Conservation (phyloP, 2,888 invertebrate species). For the Diachrysia chrysitis region DNA sequence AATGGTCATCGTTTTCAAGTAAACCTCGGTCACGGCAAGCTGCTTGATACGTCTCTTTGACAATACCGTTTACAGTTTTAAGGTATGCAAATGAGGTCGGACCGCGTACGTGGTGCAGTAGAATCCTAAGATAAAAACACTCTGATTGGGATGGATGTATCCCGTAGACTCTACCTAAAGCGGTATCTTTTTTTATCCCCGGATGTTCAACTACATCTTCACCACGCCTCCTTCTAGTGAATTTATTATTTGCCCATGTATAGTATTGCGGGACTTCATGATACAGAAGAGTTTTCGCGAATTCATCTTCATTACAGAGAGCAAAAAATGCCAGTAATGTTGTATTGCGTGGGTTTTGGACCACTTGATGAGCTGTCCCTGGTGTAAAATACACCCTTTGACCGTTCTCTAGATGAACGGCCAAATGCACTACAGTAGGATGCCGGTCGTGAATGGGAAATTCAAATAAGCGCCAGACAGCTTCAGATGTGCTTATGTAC, state of each 20-base stretch:
- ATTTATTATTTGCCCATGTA: slow-evolving; percentile 32
- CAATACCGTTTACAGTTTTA: slow-evolving; percentile 19
- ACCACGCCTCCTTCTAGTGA: slow-evolving; percentile 18
- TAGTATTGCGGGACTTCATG: slow-evolving; percentile 54
- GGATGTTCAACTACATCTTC: slow-evolving; percentile 20
- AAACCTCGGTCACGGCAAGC: slow-evolving; percentile 40
- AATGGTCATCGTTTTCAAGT: slow-evolving; percentile 55
- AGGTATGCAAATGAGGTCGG: neutral
- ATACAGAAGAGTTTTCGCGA: slow-evolving; percentile 50
- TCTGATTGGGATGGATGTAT: slow-evolving; percentile 26
- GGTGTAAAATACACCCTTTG: slow-evolving; percentile 9
- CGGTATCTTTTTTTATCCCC: slow-evolving; percentile 19
- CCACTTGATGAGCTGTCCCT: slow-evolving; percentile 1
- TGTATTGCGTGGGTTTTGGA: slow-evolving; percentile 9
- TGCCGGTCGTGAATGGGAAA: slow-evolving; percentile 21
- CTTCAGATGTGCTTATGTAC: no score
- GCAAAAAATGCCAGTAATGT: slow-evolving; percentile 27
- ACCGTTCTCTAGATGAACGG: neutral
- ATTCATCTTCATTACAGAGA: slow-evolving; percentile 46
- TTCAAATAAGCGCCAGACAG: slow-evolving; percentile 14
- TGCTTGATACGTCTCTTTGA: slow-evolving; percentile 29
- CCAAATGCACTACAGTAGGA: slow-evolving; percentile 16
- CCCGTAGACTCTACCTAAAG: slow-evolving; percentile 24
- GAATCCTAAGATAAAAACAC: slow-evolving; percentile 20
- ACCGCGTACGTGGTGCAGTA: slow-evolving; percentile 12